Conservation (phyloP, 2,888 invertebrate genomes). For the Scaptomyza parva region DNA sequence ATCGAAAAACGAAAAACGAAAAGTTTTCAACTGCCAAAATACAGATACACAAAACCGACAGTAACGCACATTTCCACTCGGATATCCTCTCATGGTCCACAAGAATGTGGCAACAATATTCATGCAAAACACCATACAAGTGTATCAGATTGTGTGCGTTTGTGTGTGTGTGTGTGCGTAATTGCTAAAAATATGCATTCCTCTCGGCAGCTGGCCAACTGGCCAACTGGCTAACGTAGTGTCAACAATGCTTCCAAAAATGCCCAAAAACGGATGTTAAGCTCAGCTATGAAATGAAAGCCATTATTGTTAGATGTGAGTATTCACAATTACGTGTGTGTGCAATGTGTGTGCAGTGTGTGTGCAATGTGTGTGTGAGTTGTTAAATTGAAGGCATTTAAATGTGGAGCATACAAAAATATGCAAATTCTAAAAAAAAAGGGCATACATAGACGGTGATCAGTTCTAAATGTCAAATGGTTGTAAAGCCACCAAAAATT, state of each 20-base stretch:
- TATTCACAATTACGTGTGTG: conserved; percentile 13
- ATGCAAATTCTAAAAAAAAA: neutral
- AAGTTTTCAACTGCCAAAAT: conserved; percentile 15
- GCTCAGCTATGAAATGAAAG: conserved; percentile 10
- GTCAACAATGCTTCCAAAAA: conserved; percentile 5
- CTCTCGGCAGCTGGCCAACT: conserved; percentile 2
- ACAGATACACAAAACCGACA: conserved; percentile 13
- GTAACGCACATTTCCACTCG: conserved; percentile 12
- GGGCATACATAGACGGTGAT: too few relatives aligned
- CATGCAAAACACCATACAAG: conserved; percentile 3
- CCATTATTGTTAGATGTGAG: conserved; percentile 26
- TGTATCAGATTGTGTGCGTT: neutral
- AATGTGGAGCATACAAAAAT: neutral
- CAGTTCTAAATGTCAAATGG: neutral
- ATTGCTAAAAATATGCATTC: conserved; percentile 44
- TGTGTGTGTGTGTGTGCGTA: conserved; percentile 11
- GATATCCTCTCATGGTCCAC: conserved; percentile 11
- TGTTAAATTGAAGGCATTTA: neutral
- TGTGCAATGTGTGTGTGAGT: neutral
- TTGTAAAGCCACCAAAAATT: neutral
- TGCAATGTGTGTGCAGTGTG: conserved; percentile 8
- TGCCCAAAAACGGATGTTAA: conserved; percentile 32
- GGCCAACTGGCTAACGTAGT: conserved; percentile 13
- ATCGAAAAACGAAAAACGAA: too few relatives aligned
- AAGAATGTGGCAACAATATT: conserved; percentile 23